Evolutionary conservation across 2,888 invertebrate genomes (phyloP).

Genomic region (Taenaris catops): DNA sequence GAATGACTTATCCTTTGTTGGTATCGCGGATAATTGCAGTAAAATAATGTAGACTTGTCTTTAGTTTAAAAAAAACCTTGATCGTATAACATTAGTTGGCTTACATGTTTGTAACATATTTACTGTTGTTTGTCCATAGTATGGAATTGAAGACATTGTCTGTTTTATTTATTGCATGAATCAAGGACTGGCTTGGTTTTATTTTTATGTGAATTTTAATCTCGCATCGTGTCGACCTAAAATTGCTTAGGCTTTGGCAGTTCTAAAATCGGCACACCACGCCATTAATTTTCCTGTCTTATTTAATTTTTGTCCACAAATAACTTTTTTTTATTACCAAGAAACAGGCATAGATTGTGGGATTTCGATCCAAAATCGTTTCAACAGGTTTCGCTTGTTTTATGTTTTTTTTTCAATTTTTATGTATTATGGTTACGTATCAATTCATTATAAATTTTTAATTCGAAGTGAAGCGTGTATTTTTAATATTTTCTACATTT

Average conservation of each 20-base stretch:
- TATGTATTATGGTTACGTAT: conserved; percentile 24
- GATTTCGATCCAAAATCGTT: conserved; percentile 19
- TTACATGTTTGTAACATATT: neutral
- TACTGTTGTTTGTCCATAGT: neutral
- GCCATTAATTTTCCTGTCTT: conserved; percentile 5
- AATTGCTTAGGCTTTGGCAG: conserved; percentile 37
- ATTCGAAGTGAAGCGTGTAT: no score
- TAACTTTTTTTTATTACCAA: conserved; percentile 12
- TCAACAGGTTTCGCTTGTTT: conserved; percentile 21
- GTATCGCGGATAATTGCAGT: conserved; percentile 35
- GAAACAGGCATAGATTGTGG: conserved; percentile 11
- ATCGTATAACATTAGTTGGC: no score
- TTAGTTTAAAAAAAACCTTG: neutral
- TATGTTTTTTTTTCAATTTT: conserved; percentile 24
- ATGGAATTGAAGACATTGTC: conserved; percentile 27
- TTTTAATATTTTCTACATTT: no score
- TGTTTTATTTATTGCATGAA: conserved; percentile 46
- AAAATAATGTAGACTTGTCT: conserved; percentile 13
- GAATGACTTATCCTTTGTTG: conserved; percentile 52
- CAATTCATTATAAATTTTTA: no score
- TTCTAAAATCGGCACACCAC: conserved; percentile 17
- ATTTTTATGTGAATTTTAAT: conserved; percentile 53
- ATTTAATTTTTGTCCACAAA: conserved; percentile 13
- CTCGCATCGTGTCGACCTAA: conserved; percentile 39
- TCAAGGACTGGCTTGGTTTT: conserved; percentile 56